Evolutionary conservation across 2,113 vertebrate genomes (phyloP).

Genomic region (Rhombomys opimus): DNA sequence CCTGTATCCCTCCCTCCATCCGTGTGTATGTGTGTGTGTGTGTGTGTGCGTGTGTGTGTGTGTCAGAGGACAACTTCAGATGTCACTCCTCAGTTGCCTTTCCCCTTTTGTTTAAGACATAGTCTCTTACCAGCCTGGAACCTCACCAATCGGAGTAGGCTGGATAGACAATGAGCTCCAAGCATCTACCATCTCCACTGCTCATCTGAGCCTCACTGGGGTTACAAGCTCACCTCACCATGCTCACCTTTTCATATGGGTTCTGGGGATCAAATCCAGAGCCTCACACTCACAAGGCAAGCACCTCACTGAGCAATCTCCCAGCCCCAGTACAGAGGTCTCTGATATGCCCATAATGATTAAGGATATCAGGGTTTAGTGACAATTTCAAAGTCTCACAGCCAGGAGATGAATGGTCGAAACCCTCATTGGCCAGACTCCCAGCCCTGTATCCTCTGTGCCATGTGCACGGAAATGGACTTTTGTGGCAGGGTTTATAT

Average conservation of each 20-base stretch:
- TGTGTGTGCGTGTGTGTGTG: background rate
- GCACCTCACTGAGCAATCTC: background rate
- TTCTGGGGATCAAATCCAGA: background rate
- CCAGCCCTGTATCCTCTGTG: background rate
- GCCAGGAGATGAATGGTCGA: background rate
- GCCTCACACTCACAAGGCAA: background rate
- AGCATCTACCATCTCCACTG: background rate
- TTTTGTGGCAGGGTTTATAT: background rate
- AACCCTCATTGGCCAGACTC: background rate
- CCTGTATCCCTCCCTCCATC: too few relatives aligned
- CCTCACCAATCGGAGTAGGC: background rate
- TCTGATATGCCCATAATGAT: background rate
- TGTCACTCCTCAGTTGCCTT: background rate
- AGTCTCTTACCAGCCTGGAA: background rate
- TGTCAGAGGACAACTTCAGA: background rate
- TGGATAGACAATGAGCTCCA: background rate
- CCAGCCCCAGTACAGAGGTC: background rate
- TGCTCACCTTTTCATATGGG: background rate
- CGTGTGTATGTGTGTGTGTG: background rate
- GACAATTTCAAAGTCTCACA: background rate
- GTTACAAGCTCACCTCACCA: background rate
- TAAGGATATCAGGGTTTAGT: background rate
- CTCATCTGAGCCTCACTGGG: background rate
- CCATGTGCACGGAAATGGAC: background rate
- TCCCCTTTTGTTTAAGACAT: background rate